A percentile compares a stretch with the other conserved stretches of the same genome.
Evolutionary conservation across 2,113 vertebrate genomes (phyloP).

Genomic region (Cichladusa arquata): DNA sequence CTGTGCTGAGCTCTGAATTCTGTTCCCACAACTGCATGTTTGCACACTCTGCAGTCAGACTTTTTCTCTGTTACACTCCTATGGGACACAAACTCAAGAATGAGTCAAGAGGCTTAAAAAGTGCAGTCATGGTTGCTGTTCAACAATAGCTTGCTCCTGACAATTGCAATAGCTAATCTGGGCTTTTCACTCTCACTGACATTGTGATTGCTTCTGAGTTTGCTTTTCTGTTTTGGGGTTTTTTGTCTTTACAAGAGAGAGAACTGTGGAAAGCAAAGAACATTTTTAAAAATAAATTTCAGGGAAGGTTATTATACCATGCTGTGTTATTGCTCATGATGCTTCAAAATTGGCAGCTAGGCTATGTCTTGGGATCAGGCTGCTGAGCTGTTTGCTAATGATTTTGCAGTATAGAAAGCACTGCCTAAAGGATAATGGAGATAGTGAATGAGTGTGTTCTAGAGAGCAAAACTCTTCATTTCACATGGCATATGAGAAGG

Average conservation of each 20-base stretch:
- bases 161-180: slow-evolving; percentile 6
- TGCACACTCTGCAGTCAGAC: neutral
- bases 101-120: slow-evolving; percentile 18
- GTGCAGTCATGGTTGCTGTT: neutral
- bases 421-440: slow-evolving; percentile 15
- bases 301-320: neutral
- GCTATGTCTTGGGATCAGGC: neutral
- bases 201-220: neutral
- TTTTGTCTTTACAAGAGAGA: neutral
- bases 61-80: neutral
- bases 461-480: neutral
- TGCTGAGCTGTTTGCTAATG: neutral
- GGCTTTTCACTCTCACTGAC: neutral
- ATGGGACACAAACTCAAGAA: slow-evolving; percentile 22
- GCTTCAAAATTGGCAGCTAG: slow-evolving; percentile 7
- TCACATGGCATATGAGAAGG: neutral
- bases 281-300: slow-evolving; percentile 14
- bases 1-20: neutral
- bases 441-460: neutral
- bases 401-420: neutral
- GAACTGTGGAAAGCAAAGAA: neutral
- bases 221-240: neutral
- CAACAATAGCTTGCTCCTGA: slow-evolving; percentile 4
- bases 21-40: neutral
- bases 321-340: neutral